phyloP scores from a whole-genome alignment of 2,797 vertebrate species.

The Neosilurus hyrtlii region DNA sequence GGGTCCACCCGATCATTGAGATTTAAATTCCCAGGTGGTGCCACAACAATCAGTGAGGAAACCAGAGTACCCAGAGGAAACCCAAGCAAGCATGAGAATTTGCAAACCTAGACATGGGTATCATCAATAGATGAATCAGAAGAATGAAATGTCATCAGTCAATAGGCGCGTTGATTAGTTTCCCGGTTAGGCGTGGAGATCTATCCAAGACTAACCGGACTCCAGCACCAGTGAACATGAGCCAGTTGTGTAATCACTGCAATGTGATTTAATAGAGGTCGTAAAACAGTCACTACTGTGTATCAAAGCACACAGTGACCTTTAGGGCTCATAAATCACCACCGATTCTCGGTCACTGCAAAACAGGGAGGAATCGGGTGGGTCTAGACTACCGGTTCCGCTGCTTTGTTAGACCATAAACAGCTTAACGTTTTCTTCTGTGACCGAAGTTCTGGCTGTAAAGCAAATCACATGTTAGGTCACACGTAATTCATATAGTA shows the following conservation, averaged over 20 bases:
- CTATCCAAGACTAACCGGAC: not conserved
- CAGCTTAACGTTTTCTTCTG: not conserved
- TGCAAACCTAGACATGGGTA: too few species aligned
- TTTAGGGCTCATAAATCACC: conserved; percentile 75
- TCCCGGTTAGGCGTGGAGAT: not conserved
- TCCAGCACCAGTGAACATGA: conserved; percentile 18
- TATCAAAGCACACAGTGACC: conserved; percentile 63
- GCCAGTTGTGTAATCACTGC: conserved; percentile 41
- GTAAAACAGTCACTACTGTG: conserved; percentile 50
- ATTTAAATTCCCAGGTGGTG: too few species aligned
- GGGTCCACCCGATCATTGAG: too few species aligned
- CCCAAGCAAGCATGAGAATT: too few species aligned
- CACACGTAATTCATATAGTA: too few species aligned
- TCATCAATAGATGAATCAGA: too few species aligned
- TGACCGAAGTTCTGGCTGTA: not conserved
- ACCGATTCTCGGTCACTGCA: conserved; percentile 58
- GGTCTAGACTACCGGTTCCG: conserved; percentile 66
- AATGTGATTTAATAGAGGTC: conserved; percentile 51
- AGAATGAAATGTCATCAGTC: not conserved
- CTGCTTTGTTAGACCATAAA: not conserved
- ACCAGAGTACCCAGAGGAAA: too few species aligned
- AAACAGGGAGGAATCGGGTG: conserved; percentile 32
- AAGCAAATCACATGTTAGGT: not conserved
- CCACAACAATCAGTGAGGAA: too few species aligned
- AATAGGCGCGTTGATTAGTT: not conserved